Evolutionary conservation across 2,797 vertebrate species (phyloP).

Genomic region (Pampus argenteus): DNA sequence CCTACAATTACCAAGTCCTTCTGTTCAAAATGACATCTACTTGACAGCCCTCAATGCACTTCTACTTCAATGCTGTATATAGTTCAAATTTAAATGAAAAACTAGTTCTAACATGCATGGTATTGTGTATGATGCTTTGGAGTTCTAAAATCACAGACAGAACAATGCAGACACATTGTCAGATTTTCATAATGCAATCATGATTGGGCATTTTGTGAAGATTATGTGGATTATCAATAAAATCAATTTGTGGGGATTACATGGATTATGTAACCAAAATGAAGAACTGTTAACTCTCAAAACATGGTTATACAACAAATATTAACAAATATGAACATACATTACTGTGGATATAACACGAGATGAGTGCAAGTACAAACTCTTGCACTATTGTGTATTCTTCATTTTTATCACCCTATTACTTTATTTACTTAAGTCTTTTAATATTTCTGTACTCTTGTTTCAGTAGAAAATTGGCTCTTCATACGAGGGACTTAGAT

Average conservation of each 20-base stretch:
- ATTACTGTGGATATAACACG: too few relatives aligned
- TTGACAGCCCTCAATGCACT: conserved; percentile 28
- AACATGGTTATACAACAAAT: too few relatives aligned
- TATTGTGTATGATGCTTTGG: not conserved
- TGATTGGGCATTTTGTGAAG: not conserved
- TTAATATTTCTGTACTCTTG: too few relatives aligned
- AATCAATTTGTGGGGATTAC: not conserved
- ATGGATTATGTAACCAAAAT: not conserved
- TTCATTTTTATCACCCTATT: too few relatives aligned
- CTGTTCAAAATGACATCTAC: conserved; percentile 21
- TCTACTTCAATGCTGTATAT: conserved; percentile 9
- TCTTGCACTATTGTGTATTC: too few relatives aligned
- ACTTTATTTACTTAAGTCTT: too few relatives aligned
- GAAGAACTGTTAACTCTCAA: too few relatives aligned
- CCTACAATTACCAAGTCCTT: conserved; percentile 31
- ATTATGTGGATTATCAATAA: not conserved
- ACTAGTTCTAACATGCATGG: not conserved
- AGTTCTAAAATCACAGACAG: not conserved
- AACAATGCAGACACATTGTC: not conserved
- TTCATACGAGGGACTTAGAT: too few relatives aligned
- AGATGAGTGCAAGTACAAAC: too few relatives aligned
- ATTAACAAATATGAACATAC: too few relatives aligned
- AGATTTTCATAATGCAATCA: not conserved
- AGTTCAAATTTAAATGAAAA: conserved; percentile 11
- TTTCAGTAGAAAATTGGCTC: too few relatives aligned